A percentile compares a stretch with the other conserved stretches of the same genome.
phyloP scores from a whole-genome alignment of 2,113 vertebrate species.

The Thymallus thymallus region DNA sequence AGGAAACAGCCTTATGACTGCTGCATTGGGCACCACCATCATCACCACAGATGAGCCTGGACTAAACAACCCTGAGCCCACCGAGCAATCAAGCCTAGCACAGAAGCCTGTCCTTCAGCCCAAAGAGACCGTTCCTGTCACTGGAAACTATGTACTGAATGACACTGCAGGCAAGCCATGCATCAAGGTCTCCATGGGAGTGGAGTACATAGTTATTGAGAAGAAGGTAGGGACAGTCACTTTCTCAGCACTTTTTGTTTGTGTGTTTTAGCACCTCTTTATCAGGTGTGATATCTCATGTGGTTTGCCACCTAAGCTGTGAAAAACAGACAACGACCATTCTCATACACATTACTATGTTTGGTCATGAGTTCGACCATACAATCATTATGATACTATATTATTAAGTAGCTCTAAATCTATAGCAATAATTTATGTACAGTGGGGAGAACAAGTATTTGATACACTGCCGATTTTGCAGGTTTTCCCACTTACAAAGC shows the following conservation, averaged over 20 bases:
- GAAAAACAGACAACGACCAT: conserved; percentile 3
- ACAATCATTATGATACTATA: no score
- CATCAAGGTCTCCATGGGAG: conserved; percentile 77
- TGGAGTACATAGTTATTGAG: conserved; percentile 67
- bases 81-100: not conserved
- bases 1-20: conserved; percentile 22
- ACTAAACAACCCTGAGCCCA: not conserved
- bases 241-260: conserved; percentile 14
- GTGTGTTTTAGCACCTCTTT: not conserved
- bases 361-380: no score
- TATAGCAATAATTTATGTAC: no score
- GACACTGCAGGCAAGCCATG: conserved; percentile 61
- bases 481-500: no score
- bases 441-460: no score
- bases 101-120: conserved; percentile 43
- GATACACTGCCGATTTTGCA: no score
- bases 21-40: not conserved
- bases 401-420: no score
- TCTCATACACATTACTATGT: not conserved
- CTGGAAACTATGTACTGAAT: conserved; percentile 69
- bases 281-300: not conserved
- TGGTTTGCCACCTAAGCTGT: conserved; percentile 5
- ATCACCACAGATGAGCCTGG: not conserved
- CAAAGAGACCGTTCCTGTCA: conserved; percentile 38
- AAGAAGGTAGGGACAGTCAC: conserved; percentile 46